phyloP scores from a whole-genome alignment of 1,140 invertebrate species.

The Apis dorsata region DNA sequence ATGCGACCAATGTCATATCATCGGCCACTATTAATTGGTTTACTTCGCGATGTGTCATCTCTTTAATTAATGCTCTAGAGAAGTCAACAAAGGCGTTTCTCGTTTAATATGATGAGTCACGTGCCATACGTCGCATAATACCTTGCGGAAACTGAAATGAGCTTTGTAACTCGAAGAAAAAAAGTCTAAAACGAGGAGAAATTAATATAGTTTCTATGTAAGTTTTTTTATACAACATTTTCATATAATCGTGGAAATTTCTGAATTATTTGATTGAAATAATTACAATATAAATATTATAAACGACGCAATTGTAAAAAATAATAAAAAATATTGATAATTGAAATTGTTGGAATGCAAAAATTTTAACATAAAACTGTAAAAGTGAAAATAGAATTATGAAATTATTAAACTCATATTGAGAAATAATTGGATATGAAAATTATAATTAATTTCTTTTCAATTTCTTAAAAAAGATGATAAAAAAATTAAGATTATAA shows the following conservation, averaged over 20 bases:
- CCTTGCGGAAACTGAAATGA: neutral
- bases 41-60: conserved; percentile 45
- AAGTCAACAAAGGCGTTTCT: conserved; percentile 54
- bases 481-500: no score
- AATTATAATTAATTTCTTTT: neutral
- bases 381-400: neutral
- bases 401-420: neutral
- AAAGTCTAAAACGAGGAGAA: neutral
- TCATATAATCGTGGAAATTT: no score
- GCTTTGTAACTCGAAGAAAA: neutral
- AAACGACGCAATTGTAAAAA: neutral
- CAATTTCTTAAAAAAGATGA: neutral
- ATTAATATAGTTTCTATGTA: neutral
- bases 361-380: no score
- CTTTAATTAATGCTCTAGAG: conserved; percentile 50
- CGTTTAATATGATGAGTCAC: conserved; percentile 37
- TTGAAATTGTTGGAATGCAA: no score
- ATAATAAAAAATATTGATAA: neutral
- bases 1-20: conserved; percentile 18
- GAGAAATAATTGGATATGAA: neutral
- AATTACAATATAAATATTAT: neutral
- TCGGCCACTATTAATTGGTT: conserved; percentile 53
- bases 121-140: neutral
- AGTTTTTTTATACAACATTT: no score
- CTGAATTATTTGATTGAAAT: neutral